Base-by-base conservation (phyloP, 2,888 invertebrate species). In the Aporophyla lueneburgensis region DNA sequence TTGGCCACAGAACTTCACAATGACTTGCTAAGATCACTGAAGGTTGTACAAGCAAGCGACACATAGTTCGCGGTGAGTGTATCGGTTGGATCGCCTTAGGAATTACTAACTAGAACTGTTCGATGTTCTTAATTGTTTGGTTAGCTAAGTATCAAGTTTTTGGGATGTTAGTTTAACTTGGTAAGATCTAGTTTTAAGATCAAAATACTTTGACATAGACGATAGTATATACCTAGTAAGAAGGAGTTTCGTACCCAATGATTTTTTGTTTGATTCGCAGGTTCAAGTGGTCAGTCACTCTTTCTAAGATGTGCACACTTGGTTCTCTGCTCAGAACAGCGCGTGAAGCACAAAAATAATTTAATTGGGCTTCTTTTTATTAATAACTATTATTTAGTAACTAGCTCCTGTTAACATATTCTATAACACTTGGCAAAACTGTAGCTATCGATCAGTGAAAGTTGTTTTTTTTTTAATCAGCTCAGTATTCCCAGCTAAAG, bases 1-100 rank as follows among this genome's bases (percentile, higher is more conserved):
- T 83, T n/a, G 53, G 67, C 85, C 54, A 12, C 78, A 53, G 54
- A 83, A 83, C 67, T 84, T 61, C 51, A 68, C 85, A 84, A 70
- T 71, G 85, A 71, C 81, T 76, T 71, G 68, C 40, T 63, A 63
- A 75, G 68, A 76, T 63, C 76, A 62, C 71, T 14, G 19, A 21
- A 67, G 62, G 65, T 70, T 54, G 27, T 33, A 63, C 66, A 54
- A 83, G 84, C 51, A 33, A 19, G 53, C 69, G 74, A 69, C 84
- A 84, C 74, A 65, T 81, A 80, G 40, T 81, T 71, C 24, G 70
- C 33, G 74, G 68, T 10, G 19, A 67, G 65, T 67, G 66, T 74
- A 84, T 81, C 51, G 66, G 54, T 69, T 27, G 59, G 49, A 46
- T 66, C n/a, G 21, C 24, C 56, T 70, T 10, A 61, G 0, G 49